Evolutionary conservation across 2,113 vertebrate genomes (phyloP), one percentile per base, ranked within the genome.

Genomic region (Cathartes aura): DNA sequence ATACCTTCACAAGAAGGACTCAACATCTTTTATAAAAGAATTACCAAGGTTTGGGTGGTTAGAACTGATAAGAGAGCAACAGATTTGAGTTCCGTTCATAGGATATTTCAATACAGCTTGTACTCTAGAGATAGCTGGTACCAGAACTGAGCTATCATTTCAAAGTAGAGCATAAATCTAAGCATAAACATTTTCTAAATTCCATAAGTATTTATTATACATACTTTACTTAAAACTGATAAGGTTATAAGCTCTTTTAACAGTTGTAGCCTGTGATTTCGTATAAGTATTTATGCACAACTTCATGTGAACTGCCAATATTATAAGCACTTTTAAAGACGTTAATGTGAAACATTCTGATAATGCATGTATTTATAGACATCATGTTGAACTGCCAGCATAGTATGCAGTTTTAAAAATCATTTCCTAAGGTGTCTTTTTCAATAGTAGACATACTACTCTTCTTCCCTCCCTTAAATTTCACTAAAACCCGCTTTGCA

Each of bases 321-420:
- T 80, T 91, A 92, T 62, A 89, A 94, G 47, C 66, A 78, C 56
- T 95, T 98, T 87, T 89, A 93, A 95, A 82, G 55, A 70, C 2
- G 43, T 59, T 87, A 89, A 79, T 58, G 62, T 93, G 79, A 96
- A 93, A 94, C 58, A 93, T 93, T 96, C 95, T 89, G 71, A 60
- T 90, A 96, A 91, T 53, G 36, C 32, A 52, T 72, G 8, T 89
- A 79, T 96, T 96, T 93, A 89, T 85, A 90, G 38, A 79, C 34
- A 85, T 75, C 40, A 75, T 66, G 95, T 60, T 92, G 43, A 97
- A 47, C 52, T 85, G 20, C 79, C 90, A 93, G 75, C 59, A 75
- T 40, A 81, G n/a, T n/a, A 87, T 72, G 50, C 48, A 73, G 55
- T 71, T 94, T 80, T 82, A 94, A 93, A 73, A 76, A 93, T 60